Evolutionary conservation across 2,113 vertebrate species (phyloP).

Genomic region (Austrofundulus limnaeus): DNA sequence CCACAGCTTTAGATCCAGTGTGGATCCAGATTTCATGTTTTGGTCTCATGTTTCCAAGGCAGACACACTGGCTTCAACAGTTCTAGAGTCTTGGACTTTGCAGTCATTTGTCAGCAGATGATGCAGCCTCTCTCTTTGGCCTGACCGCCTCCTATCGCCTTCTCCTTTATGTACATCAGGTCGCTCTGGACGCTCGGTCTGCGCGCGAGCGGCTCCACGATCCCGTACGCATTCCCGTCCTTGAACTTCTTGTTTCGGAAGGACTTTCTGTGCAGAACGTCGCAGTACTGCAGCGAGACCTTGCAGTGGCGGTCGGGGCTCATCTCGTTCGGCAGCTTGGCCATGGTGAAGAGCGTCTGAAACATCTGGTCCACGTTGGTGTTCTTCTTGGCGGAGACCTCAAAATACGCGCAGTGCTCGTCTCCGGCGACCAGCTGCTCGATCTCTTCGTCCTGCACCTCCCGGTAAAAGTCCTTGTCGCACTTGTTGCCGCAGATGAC

Average conservation of each 20-base stretch:
- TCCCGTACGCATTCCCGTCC: constrained; percentile 89
- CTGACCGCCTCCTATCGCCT: constrained; percentile 84
- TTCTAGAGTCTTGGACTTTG: constrained; percentile 2
- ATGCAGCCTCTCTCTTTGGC: constrained; percentile 90
- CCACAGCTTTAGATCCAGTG: neutral
- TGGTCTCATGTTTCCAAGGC: neutral
- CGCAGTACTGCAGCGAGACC: constrained; percentile 89
- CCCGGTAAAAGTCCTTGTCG: constrained; percentile 89
- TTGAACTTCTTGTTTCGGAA: constrained; percentile 86
- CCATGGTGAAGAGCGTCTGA: constrained; percentile 91
- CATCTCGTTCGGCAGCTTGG: constrained; percentile 95
- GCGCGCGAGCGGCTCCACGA: constrained; percentile 92
- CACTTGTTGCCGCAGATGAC: constrained; percentile 98
- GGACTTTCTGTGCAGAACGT: constrained; percentile 88
- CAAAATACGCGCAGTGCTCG: constrained; percentile 92
- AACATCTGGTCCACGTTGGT: constrained; percentile 96
- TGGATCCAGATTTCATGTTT: constrained; percentile 6
- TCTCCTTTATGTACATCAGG: constrained; percentile 96
- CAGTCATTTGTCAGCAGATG: constrained; percentile 84
- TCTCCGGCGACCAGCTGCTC: constrained; percentile 85
- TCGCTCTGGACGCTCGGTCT: constrained; percentile 97
- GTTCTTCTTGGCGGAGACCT: constrained; percentile 96
- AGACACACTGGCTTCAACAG: constrained; percentile 1
- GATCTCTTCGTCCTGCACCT: constrained; percentile 88
- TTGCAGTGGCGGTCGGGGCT: constrained; percentile 95